Conservation (phyloP, 92 coral and sea anemone genomes). For the Desmophyllum pertusum region DNA sequence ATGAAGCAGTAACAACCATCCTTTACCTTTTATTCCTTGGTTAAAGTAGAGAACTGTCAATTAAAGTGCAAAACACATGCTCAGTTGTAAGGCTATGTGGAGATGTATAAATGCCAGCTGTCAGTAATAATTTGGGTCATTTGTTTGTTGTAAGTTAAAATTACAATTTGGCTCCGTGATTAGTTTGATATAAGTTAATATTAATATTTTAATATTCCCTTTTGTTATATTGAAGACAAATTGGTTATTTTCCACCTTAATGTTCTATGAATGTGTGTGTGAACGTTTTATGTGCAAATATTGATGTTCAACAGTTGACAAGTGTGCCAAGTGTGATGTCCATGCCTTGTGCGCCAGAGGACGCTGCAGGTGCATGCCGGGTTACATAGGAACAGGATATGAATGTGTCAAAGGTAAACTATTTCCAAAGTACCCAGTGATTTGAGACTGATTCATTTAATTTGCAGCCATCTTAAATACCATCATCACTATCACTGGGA, state of each 20-base stretch:
- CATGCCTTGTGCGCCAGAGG: slow-evolving; percentile 90
- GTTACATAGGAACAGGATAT: slow-evolving; percentile 94
- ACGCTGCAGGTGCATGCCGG: slow-evolving; percentile 79
- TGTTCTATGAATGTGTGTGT: neutral
- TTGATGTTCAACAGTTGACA: slow-evolving; percentile 72
- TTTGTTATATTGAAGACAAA: too few relatives aligned
- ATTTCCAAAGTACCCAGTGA: neutral
- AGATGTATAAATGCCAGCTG: too few relatives aligned
- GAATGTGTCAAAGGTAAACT: slow-evolving; percentile 83
- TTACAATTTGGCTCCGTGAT: too few relatives aligned
- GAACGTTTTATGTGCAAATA: neutral
- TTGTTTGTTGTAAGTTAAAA: too few relatives aligned
- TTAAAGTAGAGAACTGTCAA: neutral
- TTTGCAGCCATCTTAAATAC: neutral
- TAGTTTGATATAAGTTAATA: too few relatives aligned
- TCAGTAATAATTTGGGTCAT: too few relatives aligned
- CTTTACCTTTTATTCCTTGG: neutral
- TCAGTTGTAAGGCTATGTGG: neutral
- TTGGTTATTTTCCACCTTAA: neutral
- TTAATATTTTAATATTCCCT: neutral
- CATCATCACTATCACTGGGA: neutral
- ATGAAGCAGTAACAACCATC: neutral
- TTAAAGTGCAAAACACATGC: neutral
- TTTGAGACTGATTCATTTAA: neutral
- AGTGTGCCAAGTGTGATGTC: slow-evolving; percentile 92